Evolutionary conservation across 2,113 vertebrate genomes (phyloP).

Genomic region (Megaptera novaeangliae): DNA sequence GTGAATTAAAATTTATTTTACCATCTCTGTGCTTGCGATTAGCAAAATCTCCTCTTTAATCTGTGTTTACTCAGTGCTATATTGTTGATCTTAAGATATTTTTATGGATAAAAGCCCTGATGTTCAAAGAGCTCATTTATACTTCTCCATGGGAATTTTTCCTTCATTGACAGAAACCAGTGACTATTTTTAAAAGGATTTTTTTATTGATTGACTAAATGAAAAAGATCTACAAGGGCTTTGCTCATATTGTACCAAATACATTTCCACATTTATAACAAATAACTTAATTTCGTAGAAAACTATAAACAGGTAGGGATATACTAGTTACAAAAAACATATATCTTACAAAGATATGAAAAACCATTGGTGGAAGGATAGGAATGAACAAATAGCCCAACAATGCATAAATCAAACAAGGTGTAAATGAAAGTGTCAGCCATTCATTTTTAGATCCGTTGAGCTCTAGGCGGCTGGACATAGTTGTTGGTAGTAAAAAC

Average conservation of each 20-base stretch:
- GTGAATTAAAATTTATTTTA: constrained; percentile 11
- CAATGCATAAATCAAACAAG: constrained; percentile 47
- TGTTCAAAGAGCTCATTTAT: neutral
- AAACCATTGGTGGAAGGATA: neutral
- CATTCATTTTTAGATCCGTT: constrained; percentile 75
- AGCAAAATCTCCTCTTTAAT: neutral
- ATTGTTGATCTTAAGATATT: neutral
- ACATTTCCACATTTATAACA: neutral
- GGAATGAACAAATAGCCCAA: constrained; percentile 44
- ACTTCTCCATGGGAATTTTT: constrained; percentile 5
- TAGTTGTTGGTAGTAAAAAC: constrained; percentile 74
- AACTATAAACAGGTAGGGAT: neutral
- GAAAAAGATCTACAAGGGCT: constrained; percentile 7
- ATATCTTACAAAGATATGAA: neutral
- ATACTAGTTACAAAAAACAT: neutral
- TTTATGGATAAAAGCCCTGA: constrained; percentile 19
- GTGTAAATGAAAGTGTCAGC: constrained; percentile 72
- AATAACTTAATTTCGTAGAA: constrained; percentile 4
- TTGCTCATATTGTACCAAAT: neutral
- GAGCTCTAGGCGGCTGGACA: constrained; percentile 64
- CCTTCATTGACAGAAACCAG: neutral
- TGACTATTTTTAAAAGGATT: neutral
- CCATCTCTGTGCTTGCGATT: neutral
- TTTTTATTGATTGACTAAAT: constrained; percentile 34
- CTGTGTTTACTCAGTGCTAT: neutral